These are phyloP conservation scores for Hydrochoerus hydrochaeris DNA, from an alignment of 2,113 vertebrate genomes.

Conservation along the genomic window DNA sequence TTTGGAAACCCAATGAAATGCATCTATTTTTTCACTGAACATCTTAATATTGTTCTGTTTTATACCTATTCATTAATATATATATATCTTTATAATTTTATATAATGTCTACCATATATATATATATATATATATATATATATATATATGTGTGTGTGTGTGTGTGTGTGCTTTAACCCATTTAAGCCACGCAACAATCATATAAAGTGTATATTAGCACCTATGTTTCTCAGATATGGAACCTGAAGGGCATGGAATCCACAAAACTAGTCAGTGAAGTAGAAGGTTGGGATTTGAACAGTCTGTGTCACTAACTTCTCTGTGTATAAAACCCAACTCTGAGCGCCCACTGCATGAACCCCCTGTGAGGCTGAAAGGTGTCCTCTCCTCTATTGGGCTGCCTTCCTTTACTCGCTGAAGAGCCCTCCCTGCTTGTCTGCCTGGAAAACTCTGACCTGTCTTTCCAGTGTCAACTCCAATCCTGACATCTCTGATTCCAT, in stretches of 20 bases:
- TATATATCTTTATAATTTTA: background rate
- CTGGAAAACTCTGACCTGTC: conserved; percentile 6
- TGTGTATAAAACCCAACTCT: background rate
- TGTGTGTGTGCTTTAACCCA: background rate
- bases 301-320: background rate
- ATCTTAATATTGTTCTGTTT: background rate
- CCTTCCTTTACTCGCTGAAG: background rate
- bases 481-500: background rate
- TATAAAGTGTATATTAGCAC: background rate
- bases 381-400: background rate
- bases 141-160: too few species aligned
- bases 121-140: too few species aligned
- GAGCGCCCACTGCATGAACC: background rate
- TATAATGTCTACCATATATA: background rate
- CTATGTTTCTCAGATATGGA: background rate
- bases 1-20: background rate
- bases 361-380: background rate
- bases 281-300: background rate
- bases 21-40: background rate
- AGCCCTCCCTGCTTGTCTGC: background rate
- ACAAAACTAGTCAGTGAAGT: background rate
- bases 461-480: background rate
- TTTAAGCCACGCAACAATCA: background rate
- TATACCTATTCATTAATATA: background rate
- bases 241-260: background rate